These are phyloP conservation scores for Aquatica leii DNA, from an alignment of 2,888 invertebrate genomes.

Conservation along the genomic window DNA sequence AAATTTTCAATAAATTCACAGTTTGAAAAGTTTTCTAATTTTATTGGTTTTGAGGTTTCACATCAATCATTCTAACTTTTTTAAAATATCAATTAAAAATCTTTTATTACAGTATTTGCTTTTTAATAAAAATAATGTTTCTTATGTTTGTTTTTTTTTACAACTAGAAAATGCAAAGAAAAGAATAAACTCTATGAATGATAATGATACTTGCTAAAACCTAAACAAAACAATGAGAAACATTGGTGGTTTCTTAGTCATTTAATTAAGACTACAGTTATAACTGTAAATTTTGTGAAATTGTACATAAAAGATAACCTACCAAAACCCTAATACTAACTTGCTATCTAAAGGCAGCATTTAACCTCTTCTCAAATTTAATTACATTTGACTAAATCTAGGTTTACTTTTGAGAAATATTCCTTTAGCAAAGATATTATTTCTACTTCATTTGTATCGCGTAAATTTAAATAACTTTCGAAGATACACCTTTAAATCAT, in stretches of 20 bases:
- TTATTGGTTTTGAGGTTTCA: background rate
- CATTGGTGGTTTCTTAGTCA: conserved; percentile 25
- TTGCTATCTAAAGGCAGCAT: conserved; percentile 32
- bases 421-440: conserved; percentile 31
- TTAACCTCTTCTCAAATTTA: conserved; percentile 34
- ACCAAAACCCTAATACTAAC: conserved; percentile 29
- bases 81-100: background rate
- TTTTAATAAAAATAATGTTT: too few species aligned
- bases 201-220: too few species aligned
- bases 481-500: conserved; percentile 12
- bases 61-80: background rate
- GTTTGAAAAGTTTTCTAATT: background rate
- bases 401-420: conserved; percentile 25
- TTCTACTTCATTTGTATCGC: conserved; percentile 32
- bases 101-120: too few species aligned
- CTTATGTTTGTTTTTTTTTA: too few species aligned
- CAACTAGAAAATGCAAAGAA: too few species aligned
- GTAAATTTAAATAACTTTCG: conserved; percentile 23
- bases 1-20: background rate
- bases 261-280: conserved; percentile 34
- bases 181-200: too few species aligned
- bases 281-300: conserved; percentile 35
- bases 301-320: conserved; percentile 36
- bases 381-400: conserved; percentile 33
- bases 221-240: conserved; percentile 24